Evolutionary conservation across 2,888 invertebrate genomes (phyloP).

Genomic region (Drosophila atroscutellata): DNA sequence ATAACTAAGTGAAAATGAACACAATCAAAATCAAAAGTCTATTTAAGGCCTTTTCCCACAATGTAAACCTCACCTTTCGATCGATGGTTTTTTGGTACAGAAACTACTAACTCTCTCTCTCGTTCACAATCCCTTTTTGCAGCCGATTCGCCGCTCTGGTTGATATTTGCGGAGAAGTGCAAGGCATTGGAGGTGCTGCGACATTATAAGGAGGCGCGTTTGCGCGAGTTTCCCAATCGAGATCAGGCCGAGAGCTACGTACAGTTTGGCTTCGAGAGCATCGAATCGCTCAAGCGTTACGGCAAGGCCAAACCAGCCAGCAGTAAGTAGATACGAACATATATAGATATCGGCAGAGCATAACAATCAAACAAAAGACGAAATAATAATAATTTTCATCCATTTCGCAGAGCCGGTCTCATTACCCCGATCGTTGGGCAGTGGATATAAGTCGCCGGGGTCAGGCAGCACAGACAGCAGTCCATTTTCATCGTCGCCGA

Average conservation of each 20-base stretch:
- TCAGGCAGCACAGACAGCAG: conserved; percentile 25
- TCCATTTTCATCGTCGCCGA: conserved; percentile 30
- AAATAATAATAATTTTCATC: not conserved
- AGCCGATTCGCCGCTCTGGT: conserved; percentile 74
- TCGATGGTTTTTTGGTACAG: not conserved
- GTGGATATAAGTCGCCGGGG: conserved; percentile 27
- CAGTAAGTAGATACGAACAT: conserved; percentile 79
- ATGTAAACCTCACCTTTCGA: not conserved
- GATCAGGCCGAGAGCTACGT: conserved; percentile 92
- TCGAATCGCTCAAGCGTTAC: conserved; percentile 80
- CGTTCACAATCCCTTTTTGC: conserved; percentile 36
- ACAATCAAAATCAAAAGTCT: not conserved
- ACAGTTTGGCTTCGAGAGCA: conserved; percentile 88
- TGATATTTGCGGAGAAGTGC: conserved; percentile 89
- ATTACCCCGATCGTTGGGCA: conserved; percentile 12
- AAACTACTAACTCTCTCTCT: not conserved
- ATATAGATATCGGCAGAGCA: not conserved
- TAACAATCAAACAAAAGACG: not conserved
- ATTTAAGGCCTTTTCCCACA: not conserved
- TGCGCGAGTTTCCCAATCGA: conserved; percentile 91
- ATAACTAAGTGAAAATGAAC: not conserved
- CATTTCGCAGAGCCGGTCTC: conserved; percentile 51
- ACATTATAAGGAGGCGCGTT: conserved; percentile 90
- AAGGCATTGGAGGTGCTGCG: conserved; percentile 92
- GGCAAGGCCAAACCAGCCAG: conserved; percentile 82